phyloP scores from a whole-genome alignment of 2,888 invertebrate genomes.

The Alsophila aescularia region DNA sequence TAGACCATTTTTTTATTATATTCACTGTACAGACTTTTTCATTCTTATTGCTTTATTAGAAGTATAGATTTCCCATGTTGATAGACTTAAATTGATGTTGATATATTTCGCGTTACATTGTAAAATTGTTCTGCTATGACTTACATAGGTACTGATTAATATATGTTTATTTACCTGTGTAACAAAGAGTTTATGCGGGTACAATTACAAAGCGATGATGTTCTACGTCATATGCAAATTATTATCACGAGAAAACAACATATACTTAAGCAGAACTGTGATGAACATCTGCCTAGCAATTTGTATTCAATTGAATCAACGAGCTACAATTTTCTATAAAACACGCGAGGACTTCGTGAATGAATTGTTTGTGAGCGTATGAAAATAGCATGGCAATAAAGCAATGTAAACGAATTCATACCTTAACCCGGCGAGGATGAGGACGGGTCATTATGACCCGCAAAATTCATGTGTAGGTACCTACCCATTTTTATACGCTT shows the following conservation, averaged over 20 bases:
- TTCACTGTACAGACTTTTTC: too few relatives aligned
- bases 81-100: slow-evolving; percentile 10
- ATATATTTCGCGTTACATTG: slow-evolving; percentile 1
- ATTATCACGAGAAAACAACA: slow-evolving; percentile 2
- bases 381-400: slow-evolving; percentile 27
- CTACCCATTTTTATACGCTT: too few relatives aligned
- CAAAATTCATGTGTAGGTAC: too few relatives aligned
- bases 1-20: too few relatives aligned
- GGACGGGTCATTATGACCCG: too few relatives aligned
- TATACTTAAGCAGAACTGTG: neutral
- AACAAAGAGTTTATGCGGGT: slow-evolving; percentile 4
- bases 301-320: slow-evolving; percentile 26
- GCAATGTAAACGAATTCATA: slow-evolving; percentile 21
- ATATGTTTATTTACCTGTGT: slow-evolving; percentile 11
- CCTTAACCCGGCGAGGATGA: too few relatives aligned
- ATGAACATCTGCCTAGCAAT: slow-evolving; percentile 17
- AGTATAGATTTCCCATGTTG: slow-evolving; percentile 28
- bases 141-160: neutral
- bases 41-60: too few relatives aligned
- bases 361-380: slow-evolving; percentile 25
- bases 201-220: slow-evolving; percentile 5
- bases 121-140: slow-evolving; percentile 4
- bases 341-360: slow-evolving; percentile 23
- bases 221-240: slow-evolving; percentile 14
- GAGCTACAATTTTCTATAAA: slow-evolving; percentile 19